A percentile compares a stretch with the other conserved stretches of the same genome.
Conservation (phyloP, 2,113 vertebrate species). For the Hiodon alosoides region DNA sequence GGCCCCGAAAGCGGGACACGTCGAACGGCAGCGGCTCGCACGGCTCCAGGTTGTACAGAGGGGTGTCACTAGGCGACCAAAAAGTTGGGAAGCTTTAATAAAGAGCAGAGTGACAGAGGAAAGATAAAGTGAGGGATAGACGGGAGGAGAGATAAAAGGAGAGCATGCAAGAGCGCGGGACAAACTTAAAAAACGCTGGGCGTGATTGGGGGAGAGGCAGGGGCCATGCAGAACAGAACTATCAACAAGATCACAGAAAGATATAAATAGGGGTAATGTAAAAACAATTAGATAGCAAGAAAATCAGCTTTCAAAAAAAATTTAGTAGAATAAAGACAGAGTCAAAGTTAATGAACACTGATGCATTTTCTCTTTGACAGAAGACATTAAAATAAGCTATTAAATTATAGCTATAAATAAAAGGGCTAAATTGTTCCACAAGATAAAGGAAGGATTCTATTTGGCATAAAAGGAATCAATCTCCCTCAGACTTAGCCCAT, state of each 20-base stretch:
- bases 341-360: background rate
- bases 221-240: background rate
- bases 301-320: background rate
- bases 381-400: background rate
- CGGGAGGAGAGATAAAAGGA: slow-evolving; percentile 67
- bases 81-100: slow-evolving; percentile 99
- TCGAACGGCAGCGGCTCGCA: slow-evolving; percentile 94
- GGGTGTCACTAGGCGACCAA: slow-evolving; percentile 99
- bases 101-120: slow-evolving; percentile 80
- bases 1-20: slow-evolving; percentile 85
- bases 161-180: slow-evolving; percentile 66
- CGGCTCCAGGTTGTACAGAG: slow-evolving; percentile 94
- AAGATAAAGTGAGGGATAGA: slow-evolving; percentile 82
- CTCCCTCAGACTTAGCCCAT: background rate
- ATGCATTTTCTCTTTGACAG: background rate
- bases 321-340: background rate
- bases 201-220: background rate
- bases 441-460: background rate
- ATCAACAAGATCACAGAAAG: background rate
- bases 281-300: background rate
- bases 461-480: background rate
- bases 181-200: slow-evolving; percentile 52
- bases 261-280: slow-evolving; percentile 1
- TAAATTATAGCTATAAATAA: background rate
- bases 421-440: background rate